Base-by-base conservation (phyloP, 2,797 vertebrate species). In the Potorous gilbertii region DNA sequence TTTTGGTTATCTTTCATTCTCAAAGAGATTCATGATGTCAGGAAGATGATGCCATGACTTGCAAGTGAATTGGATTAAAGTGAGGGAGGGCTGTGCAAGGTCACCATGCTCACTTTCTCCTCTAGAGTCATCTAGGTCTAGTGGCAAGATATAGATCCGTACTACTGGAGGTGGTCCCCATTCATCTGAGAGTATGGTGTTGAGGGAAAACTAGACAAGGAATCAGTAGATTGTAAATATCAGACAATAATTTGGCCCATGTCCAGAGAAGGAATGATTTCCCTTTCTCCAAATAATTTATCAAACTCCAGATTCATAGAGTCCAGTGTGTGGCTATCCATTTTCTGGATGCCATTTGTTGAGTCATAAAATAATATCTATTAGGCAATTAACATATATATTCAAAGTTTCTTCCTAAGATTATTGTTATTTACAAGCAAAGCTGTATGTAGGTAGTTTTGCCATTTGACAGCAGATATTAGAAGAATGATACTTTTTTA, bases 301-400 rank as follows among this genome's bases (percentile, higher is more conserved):
- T 54, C 10, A 14, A 5, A 4, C 0, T 34, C 28, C 24, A 55
- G 55, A 31, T 16, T 81, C 18, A 46, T 21, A 46, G 16, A 81
- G 6, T 24, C 46, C 27, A 54, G 31, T 55, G 40, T n/a, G 18
- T 3, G 50, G 8, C 24, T 16, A 27, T 54, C 29, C 14, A 4
- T 31, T n/a, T 8, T 2, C 13, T 74, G 5, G n/a, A 0, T 5
- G 13, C 5, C 40, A 10, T n/a, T 66, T 3, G 1, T 4, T 8
- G 3, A 11, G 52, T 4, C 24, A n/a, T 59, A 31, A 1, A 1
- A 2, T 8, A 21, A 1, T 18, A 0, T 0, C 1, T 3, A 28
- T 9, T 2, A 3, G 2, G 55, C 90, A 34, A 31, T 66, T 56
- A 8, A 91, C n/a, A 18, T 21, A 34, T 52, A 6, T 11, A 16